These are phyloP conservation scores for Lysandra bellargus DNA, from an alignment of 2,888 invertebrate species.

Conservation along the genomic window DNA sequence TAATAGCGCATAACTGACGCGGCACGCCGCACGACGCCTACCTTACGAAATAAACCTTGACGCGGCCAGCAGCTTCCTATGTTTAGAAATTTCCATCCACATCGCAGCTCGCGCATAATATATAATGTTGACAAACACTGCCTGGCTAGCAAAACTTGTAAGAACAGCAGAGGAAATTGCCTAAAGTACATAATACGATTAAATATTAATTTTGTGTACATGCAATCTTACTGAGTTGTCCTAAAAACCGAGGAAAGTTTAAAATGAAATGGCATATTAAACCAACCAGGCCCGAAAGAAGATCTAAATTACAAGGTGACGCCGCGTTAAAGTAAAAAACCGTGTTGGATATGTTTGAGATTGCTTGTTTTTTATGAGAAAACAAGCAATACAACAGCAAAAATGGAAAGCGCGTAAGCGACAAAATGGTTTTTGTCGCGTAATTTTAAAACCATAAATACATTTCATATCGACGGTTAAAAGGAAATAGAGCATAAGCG, in stretches of 20 bases:
- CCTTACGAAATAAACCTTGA: conserved; percentile 26
- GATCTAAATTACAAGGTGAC: background rate
- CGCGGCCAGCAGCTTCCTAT: conserved; percentile 25
- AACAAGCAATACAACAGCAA: no score
- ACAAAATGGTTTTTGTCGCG: no score
- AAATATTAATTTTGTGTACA: background rate
- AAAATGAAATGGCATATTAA: no score
- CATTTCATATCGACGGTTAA: no score
- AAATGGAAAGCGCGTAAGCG: no score
- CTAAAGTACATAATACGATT: background rate
- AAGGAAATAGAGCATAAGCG: no score
- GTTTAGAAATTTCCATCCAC: conserved; percentile 19
- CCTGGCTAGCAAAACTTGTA: background rate
- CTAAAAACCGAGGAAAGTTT: no score
- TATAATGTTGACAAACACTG: background rate
- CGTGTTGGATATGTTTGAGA: no score
- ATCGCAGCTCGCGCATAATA: background rate
- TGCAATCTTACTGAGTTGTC: no score
- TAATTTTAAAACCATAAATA: no score
- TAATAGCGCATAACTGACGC: conserved; percentile 24
- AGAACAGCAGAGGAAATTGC: background rate
- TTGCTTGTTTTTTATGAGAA: no score
- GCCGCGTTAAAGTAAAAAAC: no score
- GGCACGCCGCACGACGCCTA: conserved; percentile 21
- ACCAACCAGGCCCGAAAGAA: background rate